phyloP scores from a whole-genome alignment of 2,888 invertebrate species.

The Hyles lineata region DNA sequence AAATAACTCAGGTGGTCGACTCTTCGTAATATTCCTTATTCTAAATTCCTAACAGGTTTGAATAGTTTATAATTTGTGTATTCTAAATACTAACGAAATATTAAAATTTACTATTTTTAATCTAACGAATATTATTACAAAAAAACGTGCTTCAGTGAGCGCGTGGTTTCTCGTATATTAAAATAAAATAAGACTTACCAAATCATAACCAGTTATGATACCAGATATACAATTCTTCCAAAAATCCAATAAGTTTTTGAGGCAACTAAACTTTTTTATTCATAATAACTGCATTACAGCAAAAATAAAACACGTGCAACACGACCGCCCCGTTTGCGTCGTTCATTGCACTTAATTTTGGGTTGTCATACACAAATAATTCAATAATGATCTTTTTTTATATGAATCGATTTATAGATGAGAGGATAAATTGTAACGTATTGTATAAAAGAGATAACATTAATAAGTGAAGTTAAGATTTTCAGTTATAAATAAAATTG shows the following conservation, averaged over 20 bases:
- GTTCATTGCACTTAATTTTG: conserved; percentile 54
- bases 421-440: not conserved
- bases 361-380: conserved; percentile 42
- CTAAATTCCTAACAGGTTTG: not conserved
- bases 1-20: not conserved
- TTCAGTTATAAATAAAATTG: too few relatives aligned
- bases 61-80: not conserved
- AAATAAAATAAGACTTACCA: conserved; percentile 58
- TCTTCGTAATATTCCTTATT: not conserved
- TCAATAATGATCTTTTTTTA: not conserved
- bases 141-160: conserved; percentile 57
- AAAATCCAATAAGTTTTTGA: conserved; percentile 28
- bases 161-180: conserved; percentile 54
- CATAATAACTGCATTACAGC: conserved; percentile 23
- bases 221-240: not conserved
- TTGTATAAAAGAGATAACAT: too few relatives aligned
- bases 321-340: conserved; percentile 58
- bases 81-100: not conserved
- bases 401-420: not conserved
- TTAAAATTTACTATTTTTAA: not conserved
- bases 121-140: not conserved
- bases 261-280: conserved; percentile 27
- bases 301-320: conserved; percentile 52
- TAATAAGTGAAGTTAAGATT: too few relatives aligned
- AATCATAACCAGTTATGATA: conserved; percentile 46